Base-by-base conservation (phyloP, 2,888 invertebrate genomes). In the Trissolcus brochymenae region DNA sequence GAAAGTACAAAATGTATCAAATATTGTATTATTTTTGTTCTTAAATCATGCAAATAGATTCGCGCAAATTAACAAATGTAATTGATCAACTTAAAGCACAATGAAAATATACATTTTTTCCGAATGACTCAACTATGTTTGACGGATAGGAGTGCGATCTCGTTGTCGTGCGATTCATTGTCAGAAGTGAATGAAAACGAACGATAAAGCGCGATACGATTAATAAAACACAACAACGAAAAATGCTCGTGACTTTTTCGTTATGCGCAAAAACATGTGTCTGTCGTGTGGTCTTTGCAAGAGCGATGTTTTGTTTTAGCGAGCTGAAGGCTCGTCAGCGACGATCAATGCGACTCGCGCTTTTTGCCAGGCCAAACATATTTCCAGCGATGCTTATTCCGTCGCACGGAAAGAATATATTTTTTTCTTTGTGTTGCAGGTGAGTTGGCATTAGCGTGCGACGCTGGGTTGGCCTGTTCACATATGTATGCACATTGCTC, bases 401-500 rank as follows among this genome's bases (percentile, higher is more conserved):
- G 40, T 40, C 43, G 51, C 65, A 60, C 56, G 56, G 56, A 70
- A 70, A 55, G 70, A 76, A 76, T 76, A 25, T 19, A 21, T 17
- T 51, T 51, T 70, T 65, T 61, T 68, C 61, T 78, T 74, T 78
- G 49, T 74, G 65, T 78, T 74, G 43, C 61, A 78, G 73, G 73
- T 73, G 68, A 78, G 65, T 68, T 11, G 57, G 53, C 40, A 64
- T 70, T 65, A 70, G 59, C 61, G 70, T 41, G 51, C 29, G 7
- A 6, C 43, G 43, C 50, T 29, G 43, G 70, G 50, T 40, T 25
- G 4, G 25, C 25, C 51, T 13, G 40, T 17, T 14, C 51, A 41
- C 61, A 67, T 56, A 50, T 43, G 67, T 59, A 40, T 40, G 62
- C 66, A 55, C 66, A 50, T 56, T 41, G 46, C 9, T 46, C 17